Evolutionary conservation across 2,888 invertebrate genomes (phyloP).

Genomic region (Heliconius charithonia): DNA sequence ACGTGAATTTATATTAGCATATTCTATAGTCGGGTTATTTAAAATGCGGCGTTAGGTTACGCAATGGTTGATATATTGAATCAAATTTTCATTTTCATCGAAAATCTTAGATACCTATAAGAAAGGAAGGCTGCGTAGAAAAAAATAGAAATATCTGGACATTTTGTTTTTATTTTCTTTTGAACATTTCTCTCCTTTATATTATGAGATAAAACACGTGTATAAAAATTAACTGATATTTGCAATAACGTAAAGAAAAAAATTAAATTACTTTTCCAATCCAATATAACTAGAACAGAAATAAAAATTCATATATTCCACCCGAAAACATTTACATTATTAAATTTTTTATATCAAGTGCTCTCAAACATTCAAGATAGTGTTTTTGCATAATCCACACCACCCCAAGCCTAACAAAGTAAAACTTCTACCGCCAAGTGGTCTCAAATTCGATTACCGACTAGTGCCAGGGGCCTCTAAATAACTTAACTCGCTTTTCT

Average conservation of each 20-base stretch:
- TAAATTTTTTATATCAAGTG: conserved; percentile 31
- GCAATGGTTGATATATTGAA: neutral
- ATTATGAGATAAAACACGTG: no score
- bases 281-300: neutral
- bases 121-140: neutral
- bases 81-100: no score
- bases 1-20: neutral
- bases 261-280: neutral
- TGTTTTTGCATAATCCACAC: conserved; percentile 68
- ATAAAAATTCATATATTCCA: conserved; percentile 4
- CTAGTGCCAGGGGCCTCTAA: conserved; percentile 73
- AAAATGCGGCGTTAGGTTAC: neutral
- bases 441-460: conserved; percentile 80
- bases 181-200: no score
- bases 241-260: neutral
- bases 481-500: conserved; percentile 76
- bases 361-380: conserved; percentile 51
- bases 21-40: no score
- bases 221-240: neutral
- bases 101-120: no score
- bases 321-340: conserved; percentile 24
- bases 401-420: conserved; percentile 76
- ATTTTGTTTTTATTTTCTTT: no score
- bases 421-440: conserved; percentile 78
- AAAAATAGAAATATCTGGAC: no score